Evolutionary conservation across 2,888 invertebrate genomes (phyloP).

Genomic region (Dysmachus trigonus): DNA sequence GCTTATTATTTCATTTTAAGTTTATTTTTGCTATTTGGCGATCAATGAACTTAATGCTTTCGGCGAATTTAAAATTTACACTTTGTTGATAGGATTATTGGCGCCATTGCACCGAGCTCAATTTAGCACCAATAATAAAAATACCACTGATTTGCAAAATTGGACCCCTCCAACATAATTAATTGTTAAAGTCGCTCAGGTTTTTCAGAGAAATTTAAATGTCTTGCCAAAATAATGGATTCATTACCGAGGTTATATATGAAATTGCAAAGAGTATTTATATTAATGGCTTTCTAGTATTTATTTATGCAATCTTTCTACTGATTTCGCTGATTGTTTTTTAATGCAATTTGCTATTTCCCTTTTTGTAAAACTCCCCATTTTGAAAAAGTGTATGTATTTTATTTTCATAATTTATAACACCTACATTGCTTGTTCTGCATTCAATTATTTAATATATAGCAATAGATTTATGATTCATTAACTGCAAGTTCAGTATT

Average conservation of each 20-base stretch:
- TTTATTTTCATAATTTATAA: too few species aligned
- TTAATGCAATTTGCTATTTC: too few species aligned
- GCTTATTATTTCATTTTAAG: neutral
- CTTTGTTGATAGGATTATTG: neutral
- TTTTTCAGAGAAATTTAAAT: neutral
- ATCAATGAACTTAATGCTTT: neutral
- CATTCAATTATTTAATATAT: too few species aligned
- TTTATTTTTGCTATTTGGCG: neutral
- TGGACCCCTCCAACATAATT: neutral
- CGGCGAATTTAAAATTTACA: neutral
- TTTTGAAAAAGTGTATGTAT: too few species aligned
- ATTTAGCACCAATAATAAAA: neutral
- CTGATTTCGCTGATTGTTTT: too few species aligned
- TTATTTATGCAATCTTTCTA: too few species aligned
- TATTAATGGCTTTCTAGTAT: too few species aligned
- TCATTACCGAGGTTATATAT: neutral
- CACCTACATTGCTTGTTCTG: too few species aligned
- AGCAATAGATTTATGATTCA: too few species aligned
- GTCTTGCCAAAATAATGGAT: neutral
- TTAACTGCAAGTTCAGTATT: too few species aligned
- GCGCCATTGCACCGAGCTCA: neutral
- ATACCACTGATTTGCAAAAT: neutral
- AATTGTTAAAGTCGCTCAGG: neutral
- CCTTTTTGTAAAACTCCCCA: too few species aligned
- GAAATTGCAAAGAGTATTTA: too few species aligned